phyloP scores from a whole-genome alignment of 2,888 invertebrate genomes.

The Alloscopus bannaensis region DNA sequence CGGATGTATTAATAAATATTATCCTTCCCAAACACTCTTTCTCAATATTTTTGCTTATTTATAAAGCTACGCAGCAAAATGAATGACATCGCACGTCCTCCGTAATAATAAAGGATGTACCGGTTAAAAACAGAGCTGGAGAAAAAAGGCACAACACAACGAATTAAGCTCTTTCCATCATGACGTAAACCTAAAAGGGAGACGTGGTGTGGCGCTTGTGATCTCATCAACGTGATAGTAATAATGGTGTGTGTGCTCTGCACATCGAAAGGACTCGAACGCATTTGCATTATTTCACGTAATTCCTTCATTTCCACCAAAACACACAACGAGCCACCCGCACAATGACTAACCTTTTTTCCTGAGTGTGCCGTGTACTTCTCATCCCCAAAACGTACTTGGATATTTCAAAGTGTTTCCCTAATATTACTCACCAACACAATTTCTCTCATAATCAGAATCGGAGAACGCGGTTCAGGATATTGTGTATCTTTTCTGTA shows the following conservation, averaged over 20 bases:
- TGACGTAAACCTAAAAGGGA: too few relatives aligned
- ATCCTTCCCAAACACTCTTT: neutral
- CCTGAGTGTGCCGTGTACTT: constrained; percentile 12
- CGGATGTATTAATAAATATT: constrained; percentile 8
- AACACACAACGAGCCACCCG: constrained; percentile 38
- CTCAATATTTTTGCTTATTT: constrained; percentile 15
- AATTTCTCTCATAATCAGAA: constrained; percentile 37
- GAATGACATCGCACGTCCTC: constrained; percentile 17
- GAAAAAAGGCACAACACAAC: too few relatives aligned
- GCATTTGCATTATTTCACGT: constrained; percentile 29
- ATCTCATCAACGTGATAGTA: too few relatives aligned
- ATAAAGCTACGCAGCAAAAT: constrained; percentile 9
- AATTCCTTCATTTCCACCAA: constrained; percentile 29
- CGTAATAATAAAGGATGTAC: neutral
- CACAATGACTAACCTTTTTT: constrained; percentile 32
- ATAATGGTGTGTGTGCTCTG: too few relatives aligned
- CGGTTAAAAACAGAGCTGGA: neutral
- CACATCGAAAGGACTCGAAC: constrained; percentile 10
- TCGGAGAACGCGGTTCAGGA: too few relatives aligned
- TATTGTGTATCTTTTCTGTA: constrained; percentile 41
- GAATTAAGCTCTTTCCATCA: too few relatives aligned
- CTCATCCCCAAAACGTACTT: constrained; percentile 8
- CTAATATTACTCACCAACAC: constrained; percentile 51
- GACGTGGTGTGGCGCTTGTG: too few relatives aligned
- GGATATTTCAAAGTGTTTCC: constrained; percentile 51